phyloP scores from a whole-genome alignment of 2,888 invertebrate genomes.

The Amitus sp. region DNA sequence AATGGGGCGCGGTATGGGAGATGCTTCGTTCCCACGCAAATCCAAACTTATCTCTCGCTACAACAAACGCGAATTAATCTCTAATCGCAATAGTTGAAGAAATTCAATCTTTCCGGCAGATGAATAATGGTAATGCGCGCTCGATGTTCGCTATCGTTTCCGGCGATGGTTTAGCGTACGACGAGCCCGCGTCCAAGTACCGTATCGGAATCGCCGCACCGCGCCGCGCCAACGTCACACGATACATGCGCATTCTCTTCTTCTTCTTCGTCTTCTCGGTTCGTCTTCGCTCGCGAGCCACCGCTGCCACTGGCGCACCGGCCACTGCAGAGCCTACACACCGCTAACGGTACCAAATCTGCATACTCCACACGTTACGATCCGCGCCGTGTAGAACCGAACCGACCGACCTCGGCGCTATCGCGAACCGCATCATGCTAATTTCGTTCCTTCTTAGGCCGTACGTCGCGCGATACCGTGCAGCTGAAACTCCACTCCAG shows the following conservation, averaged over 20 bases:
- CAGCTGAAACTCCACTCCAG: conserved; percentile 14
- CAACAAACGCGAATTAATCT: conserved; percentile 8
- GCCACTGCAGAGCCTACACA: conserved; percentile 11
- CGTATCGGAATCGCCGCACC: conserved; percentile 40
- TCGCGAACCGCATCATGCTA: conserved; percentile 52
- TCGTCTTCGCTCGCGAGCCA: neutral
- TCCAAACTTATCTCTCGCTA: neutral
- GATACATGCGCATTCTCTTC: conserved; percentile 24
- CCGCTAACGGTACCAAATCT: conserved; percentile 58
- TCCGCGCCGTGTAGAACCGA: too few species aligned
- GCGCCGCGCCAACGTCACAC: conserved; percentile 39
- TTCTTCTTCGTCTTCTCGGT: conserved; percentile 3
- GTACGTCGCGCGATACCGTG: conserved; percentile 21
- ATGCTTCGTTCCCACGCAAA: too few species aligned
- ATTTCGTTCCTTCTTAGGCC: conserved; percentile 44
- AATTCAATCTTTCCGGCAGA: conserved; percentile 36
- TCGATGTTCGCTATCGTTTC: conserved; percentile 37
- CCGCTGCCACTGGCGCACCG: neutral
- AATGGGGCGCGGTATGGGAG: too few species aligned
- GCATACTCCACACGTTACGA: conserved; percentile 51
- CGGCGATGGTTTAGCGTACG: conserved; percentile 26
- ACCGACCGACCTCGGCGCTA: conserved; percentile 45
- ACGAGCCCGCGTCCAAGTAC: conserved; percentile 34
- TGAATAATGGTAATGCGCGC: conserved; percentile 40
- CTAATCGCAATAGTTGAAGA: conserved; percentile 31